phyloP scores from a whole-genome alignment of 1,140 invertebrate genomes.

The Muscidifurax raptorellus region DNA sequence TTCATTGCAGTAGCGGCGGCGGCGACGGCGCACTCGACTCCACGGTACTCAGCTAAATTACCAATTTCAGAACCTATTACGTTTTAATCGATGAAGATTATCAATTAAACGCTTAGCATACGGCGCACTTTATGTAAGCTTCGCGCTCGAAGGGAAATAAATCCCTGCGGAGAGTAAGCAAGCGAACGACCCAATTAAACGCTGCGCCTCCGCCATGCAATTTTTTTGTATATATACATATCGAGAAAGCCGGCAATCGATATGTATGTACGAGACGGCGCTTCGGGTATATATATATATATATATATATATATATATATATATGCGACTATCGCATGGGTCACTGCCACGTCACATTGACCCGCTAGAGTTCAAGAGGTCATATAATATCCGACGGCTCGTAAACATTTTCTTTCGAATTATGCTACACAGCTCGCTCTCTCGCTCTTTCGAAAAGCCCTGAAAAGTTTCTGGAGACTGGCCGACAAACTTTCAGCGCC shows the following conservation, averaged over 20 bases:
- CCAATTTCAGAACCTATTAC: background rate
- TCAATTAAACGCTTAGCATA: background rate
- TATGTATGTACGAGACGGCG: background rate
- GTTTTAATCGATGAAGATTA: background rate
- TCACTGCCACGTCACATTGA: background rate
- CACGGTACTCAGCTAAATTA: background rate
- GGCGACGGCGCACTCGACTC: background rate
- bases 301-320: too few relatives aligned
- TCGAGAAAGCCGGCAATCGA: background rate
- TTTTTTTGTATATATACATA: background rate
- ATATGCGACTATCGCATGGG: background rate
- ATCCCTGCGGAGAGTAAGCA: background rate
- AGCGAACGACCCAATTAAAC: background rate
- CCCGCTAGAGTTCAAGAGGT: background rate
- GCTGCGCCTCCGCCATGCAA: background rate
- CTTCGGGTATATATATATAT: background rate
- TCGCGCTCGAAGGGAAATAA: background rate
- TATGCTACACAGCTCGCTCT: background rate
- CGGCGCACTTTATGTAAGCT: too few relatives aligned
- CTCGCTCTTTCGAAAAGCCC: background rate
- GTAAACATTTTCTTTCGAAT: slow-evolving; percentile 10
- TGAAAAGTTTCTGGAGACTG: background rate
- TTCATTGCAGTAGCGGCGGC: background rate
- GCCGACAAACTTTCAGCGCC: background rate
- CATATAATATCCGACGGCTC: background rate